Conservation (phyloP, 2,888 invertebrate genomes). For the Orthosia cruda region DNA sequence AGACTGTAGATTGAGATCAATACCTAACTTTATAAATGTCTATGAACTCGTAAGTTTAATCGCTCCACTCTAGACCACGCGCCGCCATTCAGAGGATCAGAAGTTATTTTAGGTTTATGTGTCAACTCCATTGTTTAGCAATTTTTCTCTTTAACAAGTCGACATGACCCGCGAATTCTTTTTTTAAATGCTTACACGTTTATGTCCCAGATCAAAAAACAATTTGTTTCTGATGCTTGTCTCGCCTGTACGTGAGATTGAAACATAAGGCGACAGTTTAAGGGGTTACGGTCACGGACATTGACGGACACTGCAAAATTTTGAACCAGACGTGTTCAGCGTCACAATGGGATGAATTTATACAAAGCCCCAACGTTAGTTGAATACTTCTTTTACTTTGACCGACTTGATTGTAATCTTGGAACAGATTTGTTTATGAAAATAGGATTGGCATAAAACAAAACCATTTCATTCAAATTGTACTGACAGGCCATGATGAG, state of each 20-base stretch:
- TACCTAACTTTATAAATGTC: slow-evolving; percentile 22
- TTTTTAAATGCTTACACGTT: slow-evolving; percentile 85
- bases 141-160: slow-evolving; percentile 79
- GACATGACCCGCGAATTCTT: slow-evolving; percentile 72
- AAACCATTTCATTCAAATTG: slow-evolving; percentile 31
- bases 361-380: slow-evolving; percentile 71
- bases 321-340: slow-evolving; percentile 77
- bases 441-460: slow-evolving; percentile 54
- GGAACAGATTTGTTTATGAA: slow-evolving; percentile 61
- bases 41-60: slow-evolving; percentile 40
- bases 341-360: slow-evolving; percentile 77
- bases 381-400: slow-evolving; percentile 75
- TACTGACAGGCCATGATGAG: slow-evolving; percentile 17
- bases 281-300: slow-evolving; percentile 84
- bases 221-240: slow-evolving; percentile 87
- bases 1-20: slow-evolving; percentile 34
- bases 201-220: slow-evolving; percentile 86
- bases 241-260: slow-evolving; percentile 83
- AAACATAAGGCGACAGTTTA: slow-evolving; percentile 78
- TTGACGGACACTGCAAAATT: slow-evolving; percentile 79
- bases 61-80: slow-evolving; percentile 32
- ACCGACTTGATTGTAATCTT: slow-evolving; percentile 77
- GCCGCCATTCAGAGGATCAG: slow-evolving; percentile 68
- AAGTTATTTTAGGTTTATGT: slow-evolving; percentile 78
- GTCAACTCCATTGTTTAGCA: slow-evolving; percentile 82